Conservation (phyloP, 2,797 vertebrate genomes). For the Galaxias olidus region DNA sequence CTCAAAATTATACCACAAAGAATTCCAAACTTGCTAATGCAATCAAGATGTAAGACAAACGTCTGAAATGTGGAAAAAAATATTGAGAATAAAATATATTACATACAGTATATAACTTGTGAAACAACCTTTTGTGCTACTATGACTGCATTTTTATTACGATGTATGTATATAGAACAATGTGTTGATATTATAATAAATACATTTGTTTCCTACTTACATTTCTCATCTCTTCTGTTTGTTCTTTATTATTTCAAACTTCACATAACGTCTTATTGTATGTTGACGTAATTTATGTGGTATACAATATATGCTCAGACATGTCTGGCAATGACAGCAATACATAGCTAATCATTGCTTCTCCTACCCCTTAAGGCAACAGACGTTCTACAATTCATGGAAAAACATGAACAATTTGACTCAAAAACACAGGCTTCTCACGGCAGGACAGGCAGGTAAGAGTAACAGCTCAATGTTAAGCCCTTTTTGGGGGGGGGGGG, state of each 20-base stretch:
- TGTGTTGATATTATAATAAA: conserved; percentile 83
- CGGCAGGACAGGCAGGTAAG: too few relatives aligned
- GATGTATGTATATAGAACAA: conserved; percentile 74
- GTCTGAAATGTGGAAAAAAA: conserved; percentile 57
- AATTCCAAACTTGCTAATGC: conserved; percentile 74
- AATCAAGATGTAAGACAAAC: conserved; percentile 66
- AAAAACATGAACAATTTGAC: not conserved
- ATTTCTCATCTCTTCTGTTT: conserved; percentile 24
- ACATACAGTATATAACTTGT: conserved; percentile 48
- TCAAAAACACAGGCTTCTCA: too few relatives aligned
- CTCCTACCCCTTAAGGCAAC: conserved; percentile 4
- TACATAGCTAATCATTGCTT: conserved; percentile 11
- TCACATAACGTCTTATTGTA: not conserved
- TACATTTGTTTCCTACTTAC: conserved; percentile 78
- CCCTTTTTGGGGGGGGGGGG: too few relatives aligned
- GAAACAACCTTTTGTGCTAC: conserved; percentile 70
- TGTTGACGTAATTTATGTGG: too few relatives aligned
- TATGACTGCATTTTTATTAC: conserved; percentile 77
- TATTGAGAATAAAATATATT: conserved; percentile 36
- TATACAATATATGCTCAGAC: conserved; percentile 18
- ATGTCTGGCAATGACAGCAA: conserved; percentile 13
- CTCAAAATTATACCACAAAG: not conserved
- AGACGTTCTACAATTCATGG: conserved; percentile 4
- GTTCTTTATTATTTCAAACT: not conserved
- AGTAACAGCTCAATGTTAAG: too few relatives aligned